These are phyloP conservation scores for Mormyrus iriodes DNA, from an alignment of 2,113 vertebrate genomes.

Conservation along the genomic window DNA sequence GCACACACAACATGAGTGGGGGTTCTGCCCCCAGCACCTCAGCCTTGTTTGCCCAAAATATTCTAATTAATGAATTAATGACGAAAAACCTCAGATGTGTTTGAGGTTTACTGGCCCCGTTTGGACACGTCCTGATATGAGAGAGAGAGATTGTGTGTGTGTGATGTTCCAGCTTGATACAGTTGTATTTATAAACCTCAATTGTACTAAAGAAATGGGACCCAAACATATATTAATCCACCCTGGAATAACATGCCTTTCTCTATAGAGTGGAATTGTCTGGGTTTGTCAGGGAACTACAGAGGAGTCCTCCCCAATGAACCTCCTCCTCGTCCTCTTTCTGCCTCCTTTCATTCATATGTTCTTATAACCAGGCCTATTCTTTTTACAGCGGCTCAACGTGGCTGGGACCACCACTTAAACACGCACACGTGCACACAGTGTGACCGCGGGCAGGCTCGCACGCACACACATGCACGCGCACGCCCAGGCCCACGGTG, in stretches of 20 bases:
- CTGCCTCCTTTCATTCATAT: constrained; percentile 51
- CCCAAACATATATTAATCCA: not conserved
- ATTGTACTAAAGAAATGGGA: not conserved
- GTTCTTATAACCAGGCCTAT: constrained; percentile 47
- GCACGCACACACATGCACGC: not conserved
- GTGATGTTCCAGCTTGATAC: not conserved
- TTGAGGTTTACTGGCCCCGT: not conserved
- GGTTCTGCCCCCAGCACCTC: not conserved
- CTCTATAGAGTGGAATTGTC: not conserved
- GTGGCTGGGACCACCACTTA: not conserved
- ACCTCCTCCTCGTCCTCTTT: constrained; percentile 44
- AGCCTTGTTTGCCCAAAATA: not conserved
- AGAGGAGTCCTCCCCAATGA: not conserved
- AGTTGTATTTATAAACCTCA: not conserved
- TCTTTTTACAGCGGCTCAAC: constrained; percentile 33
- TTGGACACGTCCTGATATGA: not conserved
- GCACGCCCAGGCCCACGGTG: not conserved
- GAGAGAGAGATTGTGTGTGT: no score
- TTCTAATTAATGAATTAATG: not conserved
- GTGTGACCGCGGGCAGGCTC: not conserved
- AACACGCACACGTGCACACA: not conserved
- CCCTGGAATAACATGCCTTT: not conserved
- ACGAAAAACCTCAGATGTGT: not conserved
- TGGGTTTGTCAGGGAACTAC: not conserved
- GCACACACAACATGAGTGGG: not conserved